Evolutionary conservation across 1,140 invertebrate species (phyloP).

Genomic region (Drosophila santomea): DNA sequence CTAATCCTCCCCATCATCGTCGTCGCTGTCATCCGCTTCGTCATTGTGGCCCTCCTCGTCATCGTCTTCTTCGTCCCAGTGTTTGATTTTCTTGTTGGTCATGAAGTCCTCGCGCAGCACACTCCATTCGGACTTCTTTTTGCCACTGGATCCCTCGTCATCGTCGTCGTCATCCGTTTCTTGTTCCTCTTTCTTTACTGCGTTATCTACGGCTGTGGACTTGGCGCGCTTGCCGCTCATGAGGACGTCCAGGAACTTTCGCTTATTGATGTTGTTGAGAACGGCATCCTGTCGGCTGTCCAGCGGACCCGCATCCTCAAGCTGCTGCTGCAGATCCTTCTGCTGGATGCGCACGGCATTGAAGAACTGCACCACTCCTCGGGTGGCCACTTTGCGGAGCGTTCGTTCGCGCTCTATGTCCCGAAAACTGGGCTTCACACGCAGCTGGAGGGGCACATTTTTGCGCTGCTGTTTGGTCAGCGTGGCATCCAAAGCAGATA

Average conservation of each 20-base stretch:
- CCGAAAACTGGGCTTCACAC: constrained; percentile 91
- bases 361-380: constrained; percentile 96
- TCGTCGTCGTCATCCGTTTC: constrained; percentile 84
- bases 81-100: constrained; percentile 94
- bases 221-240: constrained; percentile 89
- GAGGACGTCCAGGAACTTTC: constrained; percentile 92
- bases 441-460: constrained; percentile 88
- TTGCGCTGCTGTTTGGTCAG: constrained; percentile 67
- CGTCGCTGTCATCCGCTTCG: constrained; percentile 29
- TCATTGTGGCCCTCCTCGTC: constrained; percentile 31
- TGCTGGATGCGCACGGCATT: constrained; percentile 95
- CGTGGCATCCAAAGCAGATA: constrained; percentile 63
- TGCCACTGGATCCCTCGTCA: constrained; percentile 34
- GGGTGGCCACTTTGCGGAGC: constrained; percentile 93
- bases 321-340: constrained; percentile 89
- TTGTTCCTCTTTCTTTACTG: constrained; percentile 85
- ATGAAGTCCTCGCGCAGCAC: constrained; percentile 92
- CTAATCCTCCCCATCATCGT: constrained; percentile 53
- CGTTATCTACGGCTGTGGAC: constrained; percentile 86
- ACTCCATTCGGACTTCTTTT: constrained; percentile 86
- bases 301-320: constrained; percentile 90
- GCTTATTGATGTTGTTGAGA: constrained; percentile 92
- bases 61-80: constrained; percentile 93
- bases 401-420: constrained; percentile 90
- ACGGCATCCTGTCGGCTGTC: constrained; percentile 93